Base-by-base conservation (phyloP, 2,888 invertebrate genomes). In the Biston stratarius region DNA sequence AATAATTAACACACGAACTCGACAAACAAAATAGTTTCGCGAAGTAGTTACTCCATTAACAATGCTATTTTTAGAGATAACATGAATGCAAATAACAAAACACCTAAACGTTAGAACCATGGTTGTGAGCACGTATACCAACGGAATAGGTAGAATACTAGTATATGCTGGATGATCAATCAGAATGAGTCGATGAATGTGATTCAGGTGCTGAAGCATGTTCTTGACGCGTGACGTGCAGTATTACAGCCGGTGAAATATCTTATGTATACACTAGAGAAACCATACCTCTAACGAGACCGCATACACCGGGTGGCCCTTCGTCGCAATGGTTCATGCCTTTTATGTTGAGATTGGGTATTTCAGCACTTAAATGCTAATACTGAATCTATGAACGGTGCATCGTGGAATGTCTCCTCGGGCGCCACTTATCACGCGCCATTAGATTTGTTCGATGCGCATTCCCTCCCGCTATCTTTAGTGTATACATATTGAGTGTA, bases 71-170 rank as follows among this genome's bases (percentile, higher is more conserved):
- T 15, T 33, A 24, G 24, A 48, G 9, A n/a, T n/a, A 11, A 45
- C 45, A 47, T 53, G 42, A 52, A 64, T 53, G 47, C n/a, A 40
- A 55, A 61, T 51, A 51, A 65, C 65, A 61, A 24, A 49, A 55
- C n/a, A 59, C 47, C 48, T 34, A n/a, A 42, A 56, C 51, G 12
- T 45, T 38, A 9, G 10, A 60, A 55, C 60, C 56, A 56, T 38
- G 11, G 14, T 47, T 61, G 58, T 66, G 65, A 12, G 14, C 55
- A 40, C 40, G 34, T 33, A 45, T 44, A 42, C 51, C 10, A 12
- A 58, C 33, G 14, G 8, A 51, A 51, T 33, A 57, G 49, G 47
- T 61, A 61, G 40, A 61, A 40, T 36, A 36, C 7, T 36, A 6
- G 7, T 52, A 61, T 44, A 65, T 53, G 34, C 8, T 11, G 51